Conservation (phyloP, 2,888 invertebrate species). For the Chaetoderma sp. region DNA sequence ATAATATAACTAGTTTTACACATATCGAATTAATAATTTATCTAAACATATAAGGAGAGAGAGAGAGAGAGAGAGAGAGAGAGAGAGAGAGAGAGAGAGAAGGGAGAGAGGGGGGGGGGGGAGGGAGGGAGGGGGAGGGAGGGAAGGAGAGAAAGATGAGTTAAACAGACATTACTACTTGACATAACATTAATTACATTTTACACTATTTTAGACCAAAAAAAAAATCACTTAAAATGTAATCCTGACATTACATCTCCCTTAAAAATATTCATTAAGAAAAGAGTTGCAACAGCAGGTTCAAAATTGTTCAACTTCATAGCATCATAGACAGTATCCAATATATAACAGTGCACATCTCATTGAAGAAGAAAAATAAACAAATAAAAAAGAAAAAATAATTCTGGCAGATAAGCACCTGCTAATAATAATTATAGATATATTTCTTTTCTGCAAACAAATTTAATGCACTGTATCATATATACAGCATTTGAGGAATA, state of each 20-base stretch:
- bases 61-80: neutral
- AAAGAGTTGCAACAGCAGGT: neutral
- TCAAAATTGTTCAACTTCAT: no score
- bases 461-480: slow-evolving; percentile 20
- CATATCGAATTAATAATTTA: neutral
- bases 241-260: no score
- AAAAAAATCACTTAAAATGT: neutral
- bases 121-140: neutral
- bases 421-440: no score
- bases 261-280: neutral
- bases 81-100: neutral
- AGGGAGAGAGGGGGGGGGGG: neutral
- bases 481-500: no score
- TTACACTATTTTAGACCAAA: neutral
- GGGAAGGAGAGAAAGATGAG: neutral
- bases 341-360: neutral
- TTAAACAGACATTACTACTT: no score
- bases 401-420: no score
- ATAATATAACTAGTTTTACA: no score
- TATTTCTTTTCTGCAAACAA: no score
- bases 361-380: slow-evolving; percentile 5
- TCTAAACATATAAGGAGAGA: neutral
- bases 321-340: no score
- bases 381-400: no score
- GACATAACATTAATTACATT: no score